Percentiles rank a stretch among this genome's conserved stretches.
phyloP scores from a whole-genome alignment of 2,113 vertebrate species.

The Ascaphus truei region DNA sequence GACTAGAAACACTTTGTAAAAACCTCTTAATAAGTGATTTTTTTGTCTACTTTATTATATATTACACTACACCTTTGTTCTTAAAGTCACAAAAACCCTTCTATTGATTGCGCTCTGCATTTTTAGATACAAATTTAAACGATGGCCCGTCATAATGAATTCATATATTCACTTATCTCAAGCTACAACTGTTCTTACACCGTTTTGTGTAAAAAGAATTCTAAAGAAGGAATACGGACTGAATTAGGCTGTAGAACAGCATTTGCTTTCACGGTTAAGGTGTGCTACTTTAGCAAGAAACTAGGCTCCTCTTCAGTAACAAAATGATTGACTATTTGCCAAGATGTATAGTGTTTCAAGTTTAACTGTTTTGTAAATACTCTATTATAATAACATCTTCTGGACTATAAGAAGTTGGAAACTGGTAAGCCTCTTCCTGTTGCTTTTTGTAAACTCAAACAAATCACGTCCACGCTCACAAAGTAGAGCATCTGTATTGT shows the following conservation, averaged over 20 bases:
- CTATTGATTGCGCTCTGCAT: too few relatives aligned
- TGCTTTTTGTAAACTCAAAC: neutral
- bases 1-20: too few relatives aligned
- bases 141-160: too few relatives aligned
- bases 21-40: too few relatives aligned
- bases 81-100: too few relatives aligned
- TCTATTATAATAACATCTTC: too few relatives aligned
- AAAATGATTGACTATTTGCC: neutral
- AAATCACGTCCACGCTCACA: neutral
- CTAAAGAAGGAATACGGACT: neutral
- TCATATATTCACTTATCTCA: too few relatives aligned
- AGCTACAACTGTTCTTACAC: too few relatives aligned
- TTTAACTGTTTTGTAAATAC: conserved; percentile 24
- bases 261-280: neutral
- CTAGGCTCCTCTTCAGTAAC: neutral
- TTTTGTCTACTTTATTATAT: too few relatives aligned
- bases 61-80: too few relatives aligned
- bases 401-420: conserved; percentile 4
- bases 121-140: too few relatives aligned
- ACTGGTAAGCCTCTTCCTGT: conserved; percentile 2
- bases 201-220: neutral
- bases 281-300: conserved; percentile 1
- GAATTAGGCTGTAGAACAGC: neutral
- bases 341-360: conserved; percentile 18
- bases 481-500: neutral